phyloP scores from a whole-genome alignment of 2,113 vertebrate species.

The Ancistrus triradiatus region DNA sequence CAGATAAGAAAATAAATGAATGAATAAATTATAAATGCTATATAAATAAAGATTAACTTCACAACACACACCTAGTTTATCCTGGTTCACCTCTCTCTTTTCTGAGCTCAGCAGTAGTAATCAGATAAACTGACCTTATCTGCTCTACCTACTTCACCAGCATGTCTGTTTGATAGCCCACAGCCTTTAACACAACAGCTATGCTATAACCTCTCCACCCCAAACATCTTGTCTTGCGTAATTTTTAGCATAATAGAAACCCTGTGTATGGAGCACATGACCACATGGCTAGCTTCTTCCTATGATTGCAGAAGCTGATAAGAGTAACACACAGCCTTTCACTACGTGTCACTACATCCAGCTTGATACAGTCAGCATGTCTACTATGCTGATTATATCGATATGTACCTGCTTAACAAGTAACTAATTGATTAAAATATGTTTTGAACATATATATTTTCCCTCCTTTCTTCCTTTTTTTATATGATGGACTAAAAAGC shows the following conservation, averaged over 20 bases:
- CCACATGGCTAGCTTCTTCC: neutral
- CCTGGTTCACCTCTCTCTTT: neutral
- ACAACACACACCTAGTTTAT: neutral
- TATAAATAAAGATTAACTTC: too few relatives aligned
- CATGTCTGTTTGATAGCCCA: constrained; percentile 16
- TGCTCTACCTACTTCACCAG: neutral
- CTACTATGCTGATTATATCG: too few relatives aligned
- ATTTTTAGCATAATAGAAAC: constrained; percentile 20
- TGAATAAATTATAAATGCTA: too few relatives aligned
- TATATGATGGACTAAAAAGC: too few relatives aligned
- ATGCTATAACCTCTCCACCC: neutral
- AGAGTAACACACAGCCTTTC: neutral
- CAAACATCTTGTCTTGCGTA: constrained; percentile 15
- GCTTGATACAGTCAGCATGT: too few relatives aligned
- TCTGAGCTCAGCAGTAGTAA: neutral
- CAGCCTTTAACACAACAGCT: constrained; percentile 16
- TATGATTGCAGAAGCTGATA: constrained; percentile 8
- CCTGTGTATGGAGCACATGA: constrained; percentile 9
- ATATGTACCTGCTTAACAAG: too few relatives aligned
- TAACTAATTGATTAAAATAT: too few relatives aligned
- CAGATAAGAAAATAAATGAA: too few relatives aligned
- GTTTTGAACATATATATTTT: too few relatives aligned
- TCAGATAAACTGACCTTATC: constrained; percentile 26
- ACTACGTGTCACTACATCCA: too few relatives aligned
- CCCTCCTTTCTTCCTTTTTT: too few relatives aligned